These are phyloP conservation scores for Caenorhabditis briggsae DNA, from an alignment of 1,140 invertebrate genomes.

Conservation along the genomic window DNA sequence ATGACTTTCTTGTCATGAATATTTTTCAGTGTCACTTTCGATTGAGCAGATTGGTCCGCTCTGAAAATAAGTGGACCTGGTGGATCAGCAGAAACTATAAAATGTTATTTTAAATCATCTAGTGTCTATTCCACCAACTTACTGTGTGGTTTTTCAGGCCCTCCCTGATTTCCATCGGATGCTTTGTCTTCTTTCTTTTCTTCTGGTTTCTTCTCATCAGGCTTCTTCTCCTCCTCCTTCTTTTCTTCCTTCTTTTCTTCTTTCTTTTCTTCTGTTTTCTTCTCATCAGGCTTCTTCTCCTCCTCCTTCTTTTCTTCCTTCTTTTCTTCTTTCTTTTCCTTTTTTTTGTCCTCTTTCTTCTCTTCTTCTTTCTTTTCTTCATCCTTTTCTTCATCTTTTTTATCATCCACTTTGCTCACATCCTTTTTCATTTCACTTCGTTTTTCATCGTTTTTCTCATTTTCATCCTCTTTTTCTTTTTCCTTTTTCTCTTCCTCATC, in stretches of 20 bases:
- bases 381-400: not conserved
- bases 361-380: conserved; percentile 4
- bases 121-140: not conserved
- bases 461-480: conserved; percentile 1
- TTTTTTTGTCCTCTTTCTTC: not conserved
- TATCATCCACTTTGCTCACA: not conserved
- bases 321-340: conserved; percentile 3
- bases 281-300: not conserved
- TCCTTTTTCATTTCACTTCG: not conserved
- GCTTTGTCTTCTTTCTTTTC: not conserved
- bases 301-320: not conserved
- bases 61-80: not conserved
- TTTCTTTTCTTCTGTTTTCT: not conserved
- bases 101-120: not conserved
- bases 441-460: not conserved
- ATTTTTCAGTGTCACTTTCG: not conserved
- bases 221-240: not conserved
- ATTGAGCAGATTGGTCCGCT: not conserved
- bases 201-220: not conserved
- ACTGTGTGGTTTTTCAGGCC: not conserved
- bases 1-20: conserved; percentile 14
- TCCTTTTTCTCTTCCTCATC: not conserved
- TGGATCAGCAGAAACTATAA: conserved; percentile 1
- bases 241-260: not conserved
- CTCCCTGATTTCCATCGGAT: not conserved